Base-by-base conservation (phyloP, 2,113 vertebrate species). In the Macaca nemestrina region DNA sequence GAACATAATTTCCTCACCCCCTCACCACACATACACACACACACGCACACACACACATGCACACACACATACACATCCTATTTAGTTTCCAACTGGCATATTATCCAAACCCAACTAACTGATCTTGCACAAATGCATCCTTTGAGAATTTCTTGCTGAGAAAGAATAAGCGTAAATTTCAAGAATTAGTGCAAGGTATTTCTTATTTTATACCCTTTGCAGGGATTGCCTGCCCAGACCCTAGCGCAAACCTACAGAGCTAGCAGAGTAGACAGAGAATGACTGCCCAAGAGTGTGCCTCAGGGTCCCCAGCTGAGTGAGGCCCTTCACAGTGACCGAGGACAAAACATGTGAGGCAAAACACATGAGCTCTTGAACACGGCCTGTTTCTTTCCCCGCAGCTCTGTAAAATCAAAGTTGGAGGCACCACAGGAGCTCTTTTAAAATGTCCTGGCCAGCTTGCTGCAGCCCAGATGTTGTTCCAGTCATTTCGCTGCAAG, bases 341-440 rank as follows among this genome's bases (percentile, higher is more conserved):
- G 98, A 52, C 82, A 88, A 97, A 98, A 97, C 81, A 94, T 91
- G 96, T 97, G 98, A 98, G 98, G 97, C 98, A 98, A 98, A 98
- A 98, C 98, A 98, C 98, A 98, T 96, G 97, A 97, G 92, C 97
- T 97, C 92, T 97, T 96, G 93, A 98, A 97, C 85, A 93, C 95
- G 98, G 98, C 94, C 98, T 97, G 98, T 98, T 98, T 98, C 98
- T 98, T 98, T 98, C 98, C 98, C 97, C 73, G 94, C 97, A 98
- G 98, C 98, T 98, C 98, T 98, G 98, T 98, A 98, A 98, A 99
- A 98, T 99, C 98, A 99, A 99, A 99, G 98, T 98, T 98, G 97
- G 98, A 98, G 98, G 98, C 98, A 97, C 98, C 97, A 95, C 98
- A 98, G 99, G 98, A 99, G 98, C 97, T 98, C 98, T 98, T 98